A percentile compares a stretch with the other conserved stretches of the same genome.
These are phyloP conservation scores for Spodoptera frugiperda DNA, from an alignment of 1,140 invertebrate species.

Conservation along the genomic window DNA sequence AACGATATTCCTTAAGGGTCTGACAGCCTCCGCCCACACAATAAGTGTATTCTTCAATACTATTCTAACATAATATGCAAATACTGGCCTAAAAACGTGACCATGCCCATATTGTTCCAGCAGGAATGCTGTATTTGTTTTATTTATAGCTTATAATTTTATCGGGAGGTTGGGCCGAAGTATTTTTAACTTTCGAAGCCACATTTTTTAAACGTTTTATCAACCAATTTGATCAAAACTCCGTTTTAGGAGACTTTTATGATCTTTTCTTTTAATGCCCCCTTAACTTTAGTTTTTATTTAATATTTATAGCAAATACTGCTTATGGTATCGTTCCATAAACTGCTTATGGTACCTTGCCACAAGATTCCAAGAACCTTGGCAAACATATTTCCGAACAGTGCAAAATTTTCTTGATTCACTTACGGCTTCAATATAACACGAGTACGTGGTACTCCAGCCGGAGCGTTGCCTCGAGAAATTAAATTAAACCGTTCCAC, in stretches of 20 bases:
- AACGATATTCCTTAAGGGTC: neutral
- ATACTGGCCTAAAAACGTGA: conserved; percentile 34
- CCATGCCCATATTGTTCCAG: conserved; percentile 16
- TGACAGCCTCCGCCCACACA: conserved; percentile 1
- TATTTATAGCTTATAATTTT: conserved; percentile 20
- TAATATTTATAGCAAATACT: too few relatives aligned
- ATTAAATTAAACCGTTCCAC: conserved; percentile 21
- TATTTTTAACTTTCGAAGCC: neutral
- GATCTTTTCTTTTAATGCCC: too few relatives aligned
- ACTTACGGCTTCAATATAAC: conserved; percentile 14
- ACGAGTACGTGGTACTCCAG: neutral
- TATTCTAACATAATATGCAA: conserved; percentile 31
- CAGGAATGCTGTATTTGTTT: conserved; percentile 33
- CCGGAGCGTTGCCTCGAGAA: neutral
- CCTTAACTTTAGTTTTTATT: too few relatives aligned
- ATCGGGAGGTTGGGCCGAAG: neutral
- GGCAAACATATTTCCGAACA: conserved; percentile 2
- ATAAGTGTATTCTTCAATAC: conserved; percentile 28
- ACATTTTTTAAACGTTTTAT: too few relatives aligned
- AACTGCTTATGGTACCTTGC: too few relatives aligned
- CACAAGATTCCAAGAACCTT: neutral
- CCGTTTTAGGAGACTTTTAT: too few relatives aligned
- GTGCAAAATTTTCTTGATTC: conserved; percentile 24
- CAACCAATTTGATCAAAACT: too few relatives aligned
- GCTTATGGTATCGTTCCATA: too few relatives aligned